These are phyloP conservation scores for Staurois parvus DNA, from an alignment of 2,797 vertebrate genomes.

Conservation along the genomic window DNA sequence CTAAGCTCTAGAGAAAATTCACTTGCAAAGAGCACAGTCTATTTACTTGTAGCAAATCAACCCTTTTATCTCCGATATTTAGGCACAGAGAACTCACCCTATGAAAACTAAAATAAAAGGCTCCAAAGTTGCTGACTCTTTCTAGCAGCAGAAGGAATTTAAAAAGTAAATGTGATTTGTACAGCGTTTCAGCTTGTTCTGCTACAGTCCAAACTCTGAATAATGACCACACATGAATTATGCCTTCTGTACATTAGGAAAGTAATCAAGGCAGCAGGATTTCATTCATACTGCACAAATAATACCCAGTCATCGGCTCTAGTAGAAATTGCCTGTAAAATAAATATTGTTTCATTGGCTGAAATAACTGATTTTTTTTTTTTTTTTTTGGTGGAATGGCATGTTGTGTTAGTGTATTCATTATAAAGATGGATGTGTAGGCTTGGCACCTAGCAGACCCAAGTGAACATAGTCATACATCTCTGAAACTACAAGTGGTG, in stretches of 20 bases:
- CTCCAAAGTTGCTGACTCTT: too few relatives aligned
- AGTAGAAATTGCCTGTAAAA: neutral
- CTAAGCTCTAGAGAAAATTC: too few relatives aligned
- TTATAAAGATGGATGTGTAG: constrained; percentile 59
- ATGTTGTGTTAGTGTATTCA: constrained; percentile 37
- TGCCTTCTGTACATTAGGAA: neutral
- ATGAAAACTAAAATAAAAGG: too few relatives aligned
- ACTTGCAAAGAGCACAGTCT: too few relatives aligned
- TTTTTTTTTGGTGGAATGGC: constrained; percentile 31
- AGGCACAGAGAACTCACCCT: too few relatives aligned
- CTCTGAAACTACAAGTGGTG: constrained; percentile 56
- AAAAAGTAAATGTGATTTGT: too few relatives aligned
- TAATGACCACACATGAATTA: too few relatives aligned
- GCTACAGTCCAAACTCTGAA: too few relatives aligned
- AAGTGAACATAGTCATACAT: constrained; percentile 55
- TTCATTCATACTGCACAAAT: neutral
- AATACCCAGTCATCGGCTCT: neutral
- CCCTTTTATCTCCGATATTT: too few relatives aligned
- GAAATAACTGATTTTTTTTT: constrained; percentile 24
- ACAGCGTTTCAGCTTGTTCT: too few relatives aligned
- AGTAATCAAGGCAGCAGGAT: neutral
- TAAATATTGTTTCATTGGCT: constrained; percentile 37
- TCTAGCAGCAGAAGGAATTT: too few relatives aligned
- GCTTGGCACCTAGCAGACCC: constrained; percentile 43
- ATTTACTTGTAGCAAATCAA: too few relatives aligned